These are phyloP conservation scores for Harmothoe impar DNA, from an alignment of 2,888 invertebrate species.

Conservation along the genomic window DNA sequence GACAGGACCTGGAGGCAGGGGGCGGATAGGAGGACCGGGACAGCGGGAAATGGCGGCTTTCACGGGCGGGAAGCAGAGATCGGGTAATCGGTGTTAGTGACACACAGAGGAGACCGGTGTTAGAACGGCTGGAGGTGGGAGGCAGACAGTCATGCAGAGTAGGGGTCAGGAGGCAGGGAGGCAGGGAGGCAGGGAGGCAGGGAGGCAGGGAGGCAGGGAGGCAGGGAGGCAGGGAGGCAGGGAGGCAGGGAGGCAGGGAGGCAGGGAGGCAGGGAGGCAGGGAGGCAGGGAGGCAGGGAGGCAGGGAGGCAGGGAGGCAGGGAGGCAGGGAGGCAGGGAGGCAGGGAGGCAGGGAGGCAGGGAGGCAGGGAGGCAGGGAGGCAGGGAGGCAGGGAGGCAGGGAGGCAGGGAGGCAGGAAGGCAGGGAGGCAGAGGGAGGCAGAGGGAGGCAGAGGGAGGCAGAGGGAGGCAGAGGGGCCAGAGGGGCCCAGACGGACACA, in stretches of 20 bases:
- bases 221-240: neutral
- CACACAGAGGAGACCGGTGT: neutral
- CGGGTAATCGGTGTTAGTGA: neutral
- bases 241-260: neutral
- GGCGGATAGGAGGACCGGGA: neutral
- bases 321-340: neutral
- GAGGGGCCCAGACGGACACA: too few relatives aligned
- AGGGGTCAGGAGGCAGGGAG: neutral
- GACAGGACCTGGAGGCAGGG: neutral
- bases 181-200: neutral
- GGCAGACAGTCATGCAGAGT: neutral
- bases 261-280: neutral
- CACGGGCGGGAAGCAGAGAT: conserved; percentile 31
- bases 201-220: neutral
- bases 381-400: neutral
- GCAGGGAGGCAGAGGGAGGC: too few relatives aligned
- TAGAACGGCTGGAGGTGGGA: neutral
- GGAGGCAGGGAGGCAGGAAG: neutral
- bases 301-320: neutral
- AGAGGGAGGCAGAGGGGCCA: too few relatives aligned
- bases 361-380: neutral
- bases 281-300: neutral
- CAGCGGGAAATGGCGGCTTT: conserved; percentile 41
- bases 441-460: too few relatives aligned
- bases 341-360: neutral